phyloP scores from a whole-genome alignment of 2,888 invertebrate species.

The Trichopria drosophilae region DNA sequence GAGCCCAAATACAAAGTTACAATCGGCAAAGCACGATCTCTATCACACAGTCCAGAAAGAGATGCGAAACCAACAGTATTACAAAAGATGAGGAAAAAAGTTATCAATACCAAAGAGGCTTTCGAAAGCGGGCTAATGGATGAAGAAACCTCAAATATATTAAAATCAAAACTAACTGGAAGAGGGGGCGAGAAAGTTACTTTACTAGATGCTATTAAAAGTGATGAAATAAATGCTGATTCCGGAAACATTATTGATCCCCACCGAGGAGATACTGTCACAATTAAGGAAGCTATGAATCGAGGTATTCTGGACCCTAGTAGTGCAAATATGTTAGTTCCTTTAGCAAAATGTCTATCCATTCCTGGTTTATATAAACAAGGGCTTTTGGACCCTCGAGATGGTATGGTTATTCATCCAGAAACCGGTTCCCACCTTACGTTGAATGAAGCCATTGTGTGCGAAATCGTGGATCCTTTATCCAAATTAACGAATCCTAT shows the following conservation, averaged over 20 bases:
- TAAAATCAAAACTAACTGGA: conserved; percentile 70
- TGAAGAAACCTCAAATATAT: conserved; percentile 70
- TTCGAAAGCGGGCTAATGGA: conserved; percentile 79
- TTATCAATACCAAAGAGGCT: conserved; percentile 76
- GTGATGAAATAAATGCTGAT: conserved; percentile 71
- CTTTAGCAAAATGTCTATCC: conserved; percentile 78
- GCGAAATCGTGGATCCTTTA: conserved; percentile 83
- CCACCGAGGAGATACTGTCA: conserved; percentile 76
- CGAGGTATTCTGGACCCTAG: conserved; percentile 80
- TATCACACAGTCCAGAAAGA: conserved; percentile 63
- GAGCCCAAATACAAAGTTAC: conserved; percentile 72
- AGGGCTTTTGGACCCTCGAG: conserved; percentile 77
- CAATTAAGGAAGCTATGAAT: conserved; percentile 81
- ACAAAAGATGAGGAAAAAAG: conserved; percentile 78
- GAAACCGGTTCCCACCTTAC: conserved; percentile 80
- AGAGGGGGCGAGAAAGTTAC: conserved; percentile 65
- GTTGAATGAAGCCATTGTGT: conserved; percentile 81
- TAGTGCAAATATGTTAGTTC: conserved; percentile 75
- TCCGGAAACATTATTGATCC: conserved; percentile 82
- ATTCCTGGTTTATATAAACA: conserved; percentile 83
- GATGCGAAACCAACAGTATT: conserved; percentile 72
- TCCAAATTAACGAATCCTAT: conserved; percentile 69
- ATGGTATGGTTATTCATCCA: conserved; percentile 81
- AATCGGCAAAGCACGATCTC: conserved; percentile 65
- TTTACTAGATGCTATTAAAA: conserved; percentile 75